Conservation (phyloP, 2,797 vertebrate species). For the Oreochromis mossambicus region DNA sequence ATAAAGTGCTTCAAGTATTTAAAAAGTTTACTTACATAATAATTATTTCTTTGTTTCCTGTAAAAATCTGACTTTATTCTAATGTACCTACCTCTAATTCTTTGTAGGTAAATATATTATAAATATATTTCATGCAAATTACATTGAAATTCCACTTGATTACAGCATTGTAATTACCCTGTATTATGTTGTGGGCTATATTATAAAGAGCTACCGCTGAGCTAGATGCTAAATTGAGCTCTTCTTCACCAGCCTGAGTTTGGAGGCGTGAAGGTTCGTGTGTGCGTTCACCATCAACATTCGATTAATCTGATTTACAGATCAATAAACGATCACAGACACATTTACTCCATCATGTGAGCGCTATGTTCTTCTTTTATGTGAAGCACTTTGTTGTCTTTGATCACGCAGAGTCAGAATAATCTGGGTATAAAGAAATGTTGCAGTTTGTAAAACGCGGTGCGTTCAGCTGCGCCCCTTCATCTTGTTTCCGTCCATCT, state of each 20-base stretch:
- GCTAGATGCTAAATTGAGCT: background rate
- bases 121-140: background rate
- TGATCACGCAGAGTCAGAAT: background rate
- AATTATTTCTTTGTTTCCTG: background rate
- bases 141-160: background rate
- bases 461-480: background rate
- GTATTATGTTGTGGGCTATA: background rate
- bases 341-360: background rate
- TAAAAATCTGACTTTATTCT: background rate
- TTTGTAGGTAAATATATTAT: background rate
- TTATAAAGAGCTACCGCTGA: background rate
- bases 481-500: background rate
- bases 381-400: background rate
- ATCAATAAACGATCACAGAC: background rate
- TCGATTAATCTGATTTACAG: background rate
- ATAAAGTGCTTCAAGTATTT: background rate
- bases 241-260: background rate
- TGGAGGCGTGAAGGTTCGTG: background rate
- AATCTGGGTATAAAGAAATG: background rate
- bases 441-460: accelerated
- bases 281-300: background rate
- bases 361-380: background rate
- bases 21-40: background rate
- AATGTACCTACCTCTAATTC: background rate
- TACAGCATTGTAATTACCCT: background rate